phyloP scores from a whole-genome alignment of 2,888 invertebrate species.

The Pilophorus perplexus region DNA sequence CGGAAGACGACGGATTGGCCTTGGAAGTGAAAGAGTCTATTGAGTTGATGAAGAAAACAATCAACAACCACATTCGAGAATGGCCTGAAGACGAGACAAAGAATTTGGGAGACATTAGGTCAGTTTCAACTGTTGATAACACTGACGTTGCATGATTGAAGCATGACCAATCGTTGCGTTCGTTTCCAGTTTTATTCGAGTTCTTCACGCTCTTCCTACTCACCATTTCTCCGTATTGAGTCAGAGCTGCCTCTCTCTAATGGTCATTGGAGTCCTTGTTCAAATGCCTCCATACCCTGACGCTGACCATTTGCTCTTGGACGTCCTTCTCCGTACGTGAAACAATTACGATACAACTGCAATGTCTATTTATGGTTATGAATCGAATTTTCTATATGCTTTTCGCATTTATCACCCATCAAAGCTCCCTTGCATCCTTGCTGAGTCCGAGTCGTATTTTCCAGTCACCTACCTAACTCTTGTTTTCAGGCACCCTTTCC shows the following conservation, averaged over 20 bases:
- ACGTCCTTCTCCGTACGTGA: conserved; percentile 41
- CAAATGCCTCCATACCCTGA: conserved; percentile 29
- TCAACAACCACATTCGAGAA: conserved; percentile 37
- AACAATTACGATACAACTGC: too few relatives aligned
- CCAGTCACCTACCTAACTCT: too few relatives aligned
- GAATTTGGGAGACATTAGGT: conserved; percentile 17
- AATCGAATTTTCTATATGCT: too few relatives aligned
- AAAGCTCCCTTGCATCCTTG: too few relatives aligned
- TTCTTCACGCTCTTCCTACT: conserved; percentile 37
- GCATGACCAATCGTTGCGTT: too few relatives aligned
- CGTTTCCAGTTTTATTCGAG: conserved; percentile 39
- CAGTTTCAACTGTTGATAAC: background rate
- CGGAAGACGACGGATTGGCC: conserved; percentile 37
- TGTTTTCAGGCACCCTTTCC: conserved; percentile 30
- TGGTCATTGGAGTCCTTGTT: conserved; percentile 28
- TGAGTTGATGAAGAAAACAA: conserved; percentile 16
- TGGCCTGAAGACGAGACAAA: background rate
- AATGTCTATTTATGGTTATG: too few relatives aligned
- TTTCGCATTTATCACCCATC: background rate
- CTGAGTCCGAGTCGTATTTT: too few relatives aligned
- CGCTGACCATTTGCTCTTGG: conserved; percentile 35
- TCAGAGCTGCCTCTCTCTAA: conserved; percentile 39
- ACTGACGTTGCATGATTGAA: too few relatives aligned
- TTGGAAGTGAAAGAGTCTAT: conserved; percentile 23
- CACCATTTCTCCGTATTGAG: conserved; percentile 40